Base-by-base conservation (phyloP, 37 sponge, comb jelly and placozoan species). In the Hormiphora californensis region DNA sequence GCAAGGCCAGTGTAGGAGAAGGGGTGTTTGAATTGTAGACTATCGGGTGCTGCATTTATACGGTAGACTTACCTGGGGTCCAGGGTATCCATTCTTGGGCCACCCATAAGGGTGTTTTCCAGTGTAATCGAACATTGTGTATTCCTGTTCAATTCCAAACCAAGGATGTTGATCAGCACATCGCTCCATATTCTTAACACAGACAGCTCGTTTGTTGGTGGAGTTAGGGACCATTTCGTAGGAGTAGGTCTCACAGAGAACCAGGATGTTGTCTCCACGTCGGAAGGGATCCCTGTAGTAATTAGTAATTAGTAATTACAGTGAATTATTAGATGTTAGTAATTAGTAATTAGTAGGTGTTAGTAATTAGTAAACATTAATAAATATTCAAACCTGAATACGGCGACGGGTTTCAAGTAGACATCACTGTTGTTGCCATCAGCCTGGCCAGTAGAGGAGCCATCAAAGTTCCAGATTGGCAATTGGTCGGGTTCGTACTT, bases 121-220 rank as follows among this genome's bases (percentile, higher is more conserved):
- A 1, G 44, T 30, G 2, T 38, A 40, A 46, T 93, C 92, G 9
- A 90, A 46, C 39, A 94, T 63, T 0, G 91, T 89, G 90, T 94
- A 94, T 88, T 94, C 98, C 86, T 94, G 98, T 61, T 94, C 98
- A 27, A 94, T 94, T 0, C 94, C 98, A 54, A 97, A 97, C 98
- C 93, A 93, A n/a, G n/a, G n/a, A n/a, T n/a, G n/a, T n/a, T n/a
- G n/a, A 30, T 57, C 61, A 5, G 9, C 23, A 30, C 61, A 57
- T 30, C 27, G n/a, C 3, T 57, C 61, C 61, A 57, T 57, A 30
- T 57, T 57, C 30, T 5, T 5, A 0, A 53, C 23, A 46, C 94
- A 93, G 9, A 87, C 41, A 51, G 53, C 27, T 15, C 94, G 88
- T 0, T 87, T 23, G 86, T 93, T 94, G 33, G 91, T 87, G 21